Evolutionary conservation across 2,113 vertebrate species (phyloP).

Genomic region (Rhabdornis inornatus): DNA sequence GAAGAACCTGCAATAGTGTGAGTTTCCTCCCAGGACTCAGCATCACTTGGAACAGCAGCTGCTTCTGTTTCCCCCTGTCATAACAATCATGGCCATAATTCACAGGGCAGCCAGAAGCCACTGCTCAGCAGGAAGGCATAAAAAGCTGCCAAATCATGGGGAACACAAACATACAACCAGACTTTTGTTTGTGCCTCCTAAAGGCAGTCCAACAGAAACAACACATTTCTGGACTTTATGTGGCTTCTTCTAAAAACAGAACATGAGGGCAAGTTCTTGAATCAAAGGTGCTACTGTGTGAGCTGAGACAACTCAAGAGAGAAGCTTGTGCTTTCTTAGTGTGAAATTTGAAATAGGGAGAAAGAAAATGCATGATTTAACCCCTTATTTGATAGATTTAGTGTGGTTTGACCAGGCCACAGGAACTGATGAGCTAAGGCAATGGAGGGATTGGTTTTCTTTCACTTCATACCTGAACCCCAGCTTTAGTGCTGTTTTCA

Average conservation of each 20-base stretch:
- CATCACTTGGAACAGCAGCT: not conserved
- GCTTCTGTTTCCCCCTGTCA: not conserved
- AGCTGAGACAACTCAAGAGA: not conserved
- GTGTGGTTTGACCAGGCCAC: not conserved
- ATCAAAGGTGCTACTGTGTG: constrained; percentile 51
- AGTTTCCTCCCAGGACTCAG: not conserved
- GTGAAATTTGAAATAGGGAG: not conserved
- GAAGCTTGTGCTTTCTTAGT: not conserved
- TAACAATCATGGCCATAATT: not conserved
- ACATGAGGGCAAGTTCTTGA: not conserved
- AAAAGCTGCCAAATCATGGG: constrained; percentile 7
- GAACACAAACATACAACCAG: constrained; percentile 24
- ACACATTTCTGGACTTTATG: not conserved
- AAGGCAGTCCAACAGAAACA: constrained; percentile 50
- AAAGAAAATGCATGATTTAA: not conserved
- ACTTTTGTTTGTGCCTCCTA: constrained; percentile 12
- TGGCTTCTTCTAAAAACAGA: constrained; percentile 41
- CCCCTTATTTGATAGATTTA: not conserved
- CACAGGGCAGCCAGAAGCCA: not conserved
- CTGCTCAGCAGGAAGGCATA: not conserved
- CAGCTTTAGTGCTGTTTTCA: not conserved
- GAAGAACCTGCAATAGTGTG: not conserved
- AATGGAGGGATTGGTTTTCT: not conserved
- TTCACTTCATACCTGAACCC: not conserved
- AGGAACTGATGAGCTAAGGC: not conserved